Evolutionary conservation across 2,113 vertebrate genomes (phyloP), one percentile per base, ranked within the genome.

Genomic region (Ochotona princeps): DNA sequence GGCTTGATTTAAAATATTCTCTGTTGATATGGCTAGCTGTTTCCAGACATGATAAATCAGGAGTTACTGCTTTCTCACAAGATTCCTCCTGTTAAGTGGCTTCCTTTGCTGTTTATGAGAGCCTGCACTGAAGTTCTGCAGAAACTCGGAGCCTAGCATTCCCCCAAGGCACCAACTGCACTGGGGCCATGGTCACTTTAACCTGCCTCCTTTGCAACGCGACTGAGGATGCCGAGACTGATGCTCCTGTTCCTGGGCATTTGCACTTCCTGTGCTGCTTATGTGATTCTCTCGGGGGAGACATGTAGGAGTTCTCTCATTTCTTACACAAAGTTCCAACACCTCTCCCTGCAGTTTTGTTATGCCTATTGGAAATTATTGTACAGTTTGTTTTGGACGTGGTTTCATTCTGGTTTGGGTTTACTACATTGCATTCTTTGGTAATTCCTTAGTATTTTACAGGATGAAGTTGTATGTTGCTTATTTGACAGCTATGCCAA

Each of bases 31-130:
- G 67, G 84, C 85, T 86, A 89, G 7, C 72, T 92, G 14, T 85
- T 93, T 94, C 25, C 21, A 82, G 86, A 93, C 54, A 78, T 84
- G n/a, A 93, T 76, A 82, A 90, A 82, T 92, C 89, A 82, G 63
- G 18, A 60, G 90, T 87, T 96, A 61, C 47, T 92, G 13, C 89
- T 69, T 12, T n/a, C n/a, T 96, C 69, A 85, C 60, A 75, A 60
- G 88, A 85, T 95, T 94, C 57, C 67, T 92, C 38, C 54, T 1
- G 0, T 69, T 67, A 90, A 87, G 76, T 35, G 23, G 30, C 81
- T 93, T 81, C 13, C 80, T 88, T 60, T 85, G 26, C 54, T 70
- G 2, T 81, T 44, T 94, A 8, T 30, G 17, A 83, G 11, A 65
- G 57, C 76, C 63, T 83, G 78, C 32, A 92, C 61, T 63, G 82